A percentile compares a stretch with the other conserved stretches of the same genome.
These are phyloP conservation scores for Polydesmus complanatus DNA, from an alignment of 2,888 invertebrate species.

Conservation along the genomic window DNA sequence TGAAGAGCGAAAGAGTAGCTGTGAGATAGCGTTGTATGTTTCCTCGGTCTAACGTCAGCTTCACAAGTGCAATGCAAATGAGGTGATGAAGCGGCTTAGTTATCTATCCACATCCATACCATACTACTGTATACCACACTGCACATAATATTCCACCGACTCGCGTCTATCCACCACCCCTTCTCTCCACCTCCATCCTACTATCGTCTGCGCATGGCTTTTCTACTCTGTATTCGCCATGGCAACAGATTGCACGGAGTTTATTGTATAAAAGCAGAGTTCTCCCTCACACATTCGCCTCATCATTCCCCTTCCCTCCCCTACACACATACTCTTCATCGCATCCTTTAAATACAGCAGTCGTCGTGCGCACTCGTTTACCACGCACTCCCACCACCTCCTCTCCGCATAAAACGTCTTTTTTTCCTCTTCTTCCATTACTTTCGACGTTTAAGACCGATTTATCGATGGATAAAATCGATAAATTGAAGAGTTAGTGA, in stretches of 20 bases:
- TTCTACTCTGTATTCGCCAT: neutral
- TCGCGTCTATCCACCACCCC: no score
- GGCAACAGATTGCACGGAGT: neutral
- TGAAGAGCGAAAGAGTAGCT: no score
- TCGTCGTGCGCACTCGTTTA: neutral
- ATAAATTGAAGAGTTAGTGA: neutral
- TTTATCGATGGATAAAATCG: neutral
- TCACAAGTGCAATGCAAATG: neutral
- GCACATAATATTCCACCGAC: no score
- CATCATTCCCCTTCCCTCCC: neutral
- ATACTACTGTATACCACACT: no score
- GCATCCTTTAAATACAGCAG: neutral
- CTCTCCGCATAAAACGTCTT: no score
- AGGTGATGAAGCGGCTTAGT: neutral
- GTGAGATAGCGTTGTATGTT: no score
- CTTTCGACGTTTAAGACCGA: neutral
- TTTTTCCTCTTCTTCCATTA: neutral
- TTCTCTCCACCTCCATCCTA: neutral
- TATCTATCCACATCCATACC: no score
- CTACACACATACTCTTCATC: neutral
- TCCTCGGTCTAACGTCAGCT: no score
- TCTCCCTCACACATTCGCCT: neutral
- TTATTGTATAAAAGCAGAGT: neutral
- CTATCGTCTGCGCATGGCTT: neutral
- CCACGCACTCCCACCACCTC: neutral